Evolutionary conservation across 2,888 invertebrate species (phyloP), one percentile per base, ranked within the genome.

Genomic region (Ptilodon capucinus): DNA sequence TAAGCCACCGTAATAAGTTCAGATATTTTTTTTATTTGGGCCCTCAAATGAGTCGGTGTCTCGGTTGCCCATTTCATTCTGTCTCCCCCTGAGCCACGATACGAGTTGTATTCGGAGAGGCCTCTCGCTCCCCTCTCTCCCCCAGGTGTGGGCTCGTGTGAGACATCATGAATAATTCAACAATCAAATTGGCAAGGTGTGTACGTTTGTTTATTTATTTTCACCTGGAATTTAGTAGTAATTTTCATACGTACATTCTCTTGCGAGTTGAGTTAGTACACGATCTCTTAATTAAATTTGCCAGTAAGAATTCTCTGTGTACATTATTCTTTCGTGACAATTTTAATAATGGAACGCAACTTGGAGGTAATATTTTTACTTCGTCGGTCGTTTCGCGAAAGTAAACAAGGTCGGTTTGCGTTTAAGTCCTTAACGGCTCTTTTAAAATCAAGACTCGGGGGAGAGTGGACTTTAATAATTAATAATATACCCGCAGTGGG

Each of bases 111-210:
- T 83, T 81, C 76, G 68, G 72, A 82, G 77, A 71, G 78, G 69
- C 64, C 74, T 76, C 72, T 58, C 46, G 49, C 25, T 18, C 61
- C 65, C 65, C 66, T 72, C 74, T 68, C 73, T 66, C 69, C 72
- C 57, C 55, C 67, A 60, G 53, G 53, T 84, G 82, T 85, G 78
- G 67, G 75, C 60, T 73, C 78, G 76, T 68, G 77, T 79, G 84
- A 84, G 82, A 84, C 79, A 71, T 76, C 85, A 90, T 89, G 89
- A 87, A 90, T 90, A 81, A 90, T 90, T 89, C 90, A 90, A 82
- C 81, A 79, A 84, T 84, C 81, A 85, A 89, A 89, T 89, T 85
- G 86, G 83, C 84, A 81, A 87, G 85, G 86, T 85, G 81, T 82
- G 76, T 80, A 77, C 76, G 74, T 68, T 71, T 81, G 81, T 84